Conservation (phyloP, 2,888 invertebrate genomes). For the Calameuta pallipes region DNA sequence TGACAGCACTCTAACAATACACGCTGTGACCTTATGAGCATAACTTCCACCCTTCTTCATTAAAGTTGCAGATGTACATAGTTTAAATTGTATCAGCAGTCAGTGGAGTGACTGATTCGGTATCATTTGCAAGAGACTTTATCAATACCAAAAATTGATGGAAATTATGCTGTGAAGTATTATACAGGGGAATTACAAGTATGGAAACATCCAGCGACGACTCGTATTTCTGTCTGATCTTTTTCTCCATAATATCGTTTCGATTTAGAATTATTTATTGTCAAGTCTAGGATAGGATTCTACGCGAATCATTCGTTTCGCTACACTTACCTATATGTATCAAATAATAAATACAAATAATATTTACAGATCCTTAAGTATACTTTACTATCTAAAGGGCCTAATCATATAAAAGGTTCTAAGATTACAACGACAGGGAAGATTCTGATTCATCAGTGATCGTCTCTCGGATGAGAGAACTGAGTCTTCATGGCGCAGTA, state of each 20-base stretch:
- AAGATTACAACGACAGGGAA: constrained; percentile 21
- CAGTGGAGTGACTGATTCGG: neutral
- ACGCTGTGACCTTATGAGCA: too few relatives aligned
- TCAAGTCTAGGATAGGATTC: neutral
- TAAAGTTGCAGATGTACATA: too few relatives aligned
- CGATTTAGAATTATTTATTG: neutral
- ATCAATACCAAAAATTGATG: neutral
- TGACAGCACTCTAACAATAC: too few relatives aligned
- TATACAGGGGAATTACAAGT: neutral
- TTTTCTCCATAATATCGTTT: neutral
- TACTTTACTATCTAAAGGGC: neutral
- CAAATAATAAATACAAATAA: constrained; percentile 42
- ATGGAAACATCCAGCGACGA: neutral
- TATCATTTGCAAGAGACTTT: neutral
- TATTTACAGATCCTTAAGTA: constrained; percentile 5
- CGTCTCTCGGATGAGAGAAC: neutral
- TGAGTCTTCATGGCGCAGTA: neutral
- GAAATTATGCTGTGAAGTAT: neutral
- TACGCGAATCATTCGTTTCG: neutral
- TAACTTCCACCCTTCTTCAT: too few relatives aligned
- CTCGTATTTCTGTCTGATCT: neutral
- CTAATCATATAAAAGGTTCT: constrained; percentile 25
- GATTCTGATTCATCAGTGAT: neutral
- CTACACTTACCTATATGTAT: constrained; percentile 25
- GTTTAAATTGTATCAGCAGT: neutral